Base-by-base conservation (phyloP, 2,888 invertebrate species). In the Diaperis boleti region DNA sequence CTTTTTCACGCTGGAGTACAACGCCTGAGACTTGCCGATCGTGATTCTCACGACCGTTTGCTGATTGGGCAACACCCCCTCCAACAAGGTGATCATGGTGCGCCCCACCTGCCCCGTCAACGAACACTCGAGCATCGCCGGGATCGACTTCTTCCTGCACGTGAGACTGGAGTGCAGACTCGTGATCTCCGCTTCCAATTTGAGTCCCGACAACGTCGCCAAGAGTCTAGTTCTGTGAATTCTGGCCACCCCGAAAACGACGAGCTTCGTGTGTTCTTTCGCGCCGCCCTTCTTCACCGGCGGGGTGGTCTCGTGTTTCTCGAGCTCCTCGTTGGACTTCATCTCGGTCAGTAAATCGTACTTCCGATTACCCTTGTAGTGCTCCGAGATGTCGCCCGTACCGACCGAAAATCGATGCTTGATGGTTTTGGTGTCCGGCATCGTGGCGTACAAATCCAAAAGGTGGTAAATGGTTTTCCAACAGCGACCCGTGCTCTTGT, bases 391-490 rank as follows among this genome's bases (percentile, higher is more conserved):
- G 67, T 92, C 92, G 45, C 70, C 73, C 3, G 87, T 74, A 7
- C 78, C 88, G 68, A 91, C 86, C 0, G 91, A 92, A 76, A 91
- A 89, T 71, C 90, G 85, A 79, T 92, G 92, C 20, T 90, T 89
- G 39, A 96, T 92, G 0, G 95, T 96, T 82, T 96, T 96, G 0
- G 95, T 94, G 77, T 96, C 96, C 0, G 97, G 96, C 89, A 95
- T 93, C 45, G 93, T 94, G 3, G 96, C 95, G 78, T 98, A 98
- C 50, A 97, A 82, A 76, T 97, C 95, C 56, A 98, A 83, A 64
- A 98, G 85, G 79, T 95, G 91, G 79, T 95, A 96, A 69, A 98
- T 91, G 0, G 95, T 97, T 77, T 94, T 91, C 97, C 97, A 98
- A 78, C 97, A 97, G 72, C 92, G 88, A 7, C 81, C 81, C 1